Conservation (phyloP, 2,797 vertebrate genomes). For the Paguma larvata region DNA sequence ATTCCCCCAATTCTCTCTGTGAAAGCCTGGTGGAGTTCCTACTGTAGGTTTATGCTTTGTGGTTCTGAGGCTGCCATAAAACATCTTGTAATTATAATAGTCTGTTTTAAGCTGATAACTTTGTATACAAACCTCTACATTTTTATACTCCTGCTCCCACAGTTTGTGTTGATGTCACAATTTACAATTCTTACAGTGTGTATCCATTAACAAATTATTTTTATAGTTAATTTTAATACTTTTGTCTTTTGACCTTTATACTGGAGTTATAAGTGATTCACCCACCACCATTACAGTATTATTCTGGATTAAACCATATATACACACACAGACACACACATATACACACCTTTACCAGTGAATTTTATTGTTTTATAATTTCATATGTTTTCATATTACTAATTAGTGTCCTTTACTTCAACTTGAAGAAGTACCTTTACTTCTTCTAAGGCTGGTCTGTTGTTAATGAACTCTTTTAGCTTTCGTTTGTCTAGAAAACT, state of each 20-base stretch:
- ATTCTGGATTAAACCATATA: neutral
- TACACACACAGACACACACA: neutral
- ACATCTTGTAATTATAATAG: neutral
- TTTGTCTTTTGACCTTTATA: neutral
- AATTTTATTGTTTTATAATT: neutral
- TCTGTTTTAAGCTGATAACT: slow-evolving; percentile 6
- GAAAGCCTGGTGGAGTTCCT: neutral
- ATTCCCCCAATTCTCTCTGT: neutral
- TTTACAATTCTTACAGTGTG: neutral
- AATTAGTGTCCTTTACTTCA: neutral
- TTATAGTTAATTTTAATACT: neutral
- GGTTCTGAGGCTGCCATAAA: neutral
- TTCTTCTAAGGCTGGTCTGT: neutral
- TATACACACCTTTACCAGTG: neutral
- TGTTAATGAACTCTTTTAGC: neutral
- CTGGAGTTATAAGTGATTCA: neutral
- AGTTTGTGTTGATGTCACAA: neutral
- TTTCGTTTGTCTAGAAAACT: neutral
- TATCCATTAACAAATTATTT: neutral
- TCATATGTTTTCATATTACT: neutral
- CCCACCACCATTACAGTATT: neutral
- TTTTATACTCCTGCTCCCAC: neutral
- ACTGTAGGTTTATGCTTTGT: neutral
- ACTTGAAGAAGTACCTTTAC: neutral
- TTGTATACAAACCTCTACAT: neutral